phyloP scores from a whole-genome alignment of 1,140 invertebrate genomes.

The Anastrepha obliqua region DNA sequence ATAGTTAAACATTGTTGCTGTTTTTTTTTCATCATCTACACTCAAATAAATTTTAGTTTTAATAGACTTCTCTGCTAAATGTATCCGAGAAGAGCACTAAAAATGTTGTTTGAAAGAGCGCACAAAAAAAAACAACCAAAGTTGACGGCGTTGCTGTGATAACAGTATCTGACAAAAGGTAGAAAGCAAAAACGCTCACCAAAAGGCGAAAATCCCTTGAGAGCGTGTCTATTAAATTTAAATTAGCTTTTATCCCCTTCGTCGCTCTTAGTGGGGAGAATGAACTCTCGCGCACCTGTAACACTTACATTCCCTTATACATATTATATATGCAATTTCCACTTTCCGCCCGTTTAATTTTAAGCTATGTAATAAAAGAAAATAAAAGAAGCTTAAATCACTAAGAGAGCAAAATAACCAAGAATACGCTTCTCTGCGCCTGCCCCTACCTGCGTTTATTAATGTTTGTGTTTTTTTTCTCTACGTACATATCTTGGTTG shows the following conservation, averaged over 20 bases:
- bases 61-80: too few relatives aligned
- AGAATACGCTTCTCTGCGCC: too few relatives aligned
- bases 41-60: background rate
- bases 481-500: background rate
- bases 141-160: background rate
- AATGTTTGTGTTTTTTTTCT: background rate
- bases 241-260: background rate
- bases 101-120: background rate
- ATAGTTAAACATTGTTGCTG: too few relatives aligned
- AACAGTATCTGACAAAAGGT: background rate
- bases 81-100: background rate
- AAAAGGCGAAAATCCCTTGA: background rate
- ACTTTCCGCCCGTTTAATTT: background rate
- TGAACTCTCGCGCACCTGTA: background rate
- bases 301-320: background rate
- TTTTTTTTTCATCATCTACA: too few relatives aligned
- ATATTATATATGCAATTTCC: background rate
- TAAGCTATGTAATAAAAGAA: background rate
- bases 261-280: background rate
- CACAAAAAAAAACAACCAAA: background rate
- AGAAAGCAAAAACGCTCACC: background rate
- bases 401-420: background rate
- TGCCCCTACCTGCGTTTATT: background rate
- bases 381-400: background rate
- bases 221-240: conserved; percentile 24